These are phyloP conservation scores for Diplogasteroides magnus DNA, from an alignment of 1,140 invertebrate species.

Conservation along the genomic window DNA sequence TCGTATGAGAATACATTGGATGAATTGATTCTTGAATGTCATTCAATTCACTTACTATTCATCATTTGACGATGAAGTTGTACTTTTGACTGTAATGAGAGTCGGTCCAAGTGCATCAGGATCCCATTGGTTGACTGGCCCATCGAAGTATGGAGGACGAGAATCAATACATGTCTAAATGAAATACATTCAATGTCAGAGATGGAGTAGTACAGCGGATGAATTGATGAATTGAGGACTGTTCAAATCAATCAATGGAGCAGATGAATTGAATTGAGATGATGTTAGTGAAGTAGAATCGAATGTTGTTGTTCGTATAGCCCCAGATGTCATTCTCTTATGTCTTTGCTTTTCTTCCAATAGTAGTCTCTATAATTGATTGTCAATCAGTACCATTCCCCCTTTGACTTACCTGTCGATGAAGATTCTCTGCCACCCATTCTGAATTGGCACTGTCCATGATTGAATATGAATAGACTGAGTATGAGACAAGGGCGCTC, in stretches of 20 bases:
- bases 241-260: not conserved
- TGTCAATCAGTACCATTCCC: not conserved
- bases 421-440: slow-evolving; percentile 40
- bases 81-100: too few species aligned
- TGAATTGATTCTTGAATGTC: too few species aligned
- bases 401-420: slow-evolving; percentile 37
- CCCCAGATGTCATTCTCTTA: slow-evolving; percentile 26
- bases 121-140: too few species aligned
- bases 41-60: too few species aligned
- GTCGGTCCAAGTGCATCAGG: too few species aligned
- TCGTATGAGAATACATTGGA: too few species aligned
- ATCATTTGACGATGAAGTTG: too few species aligned
- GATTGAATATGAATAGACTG: not conserved
- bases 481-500: too few species aligned
- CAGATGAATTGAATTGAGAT: not conserved
- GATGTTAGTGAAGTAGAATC: not conserved
- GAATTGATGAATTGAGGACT: slow-evolving; percentile 7
- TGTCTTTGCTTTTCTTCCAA: slow-evolving; percentile 38
- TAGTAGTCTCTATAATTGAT: slow-evolving; percentile 34
- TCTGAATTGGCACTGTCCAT: slow-evolving; percentile 15
- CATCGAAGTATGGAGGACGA: too few species aligned
- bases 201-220: slow-evolving; percentile 5
- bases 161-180: too few species aligned
- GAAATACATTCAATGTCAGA: too few species aligned
- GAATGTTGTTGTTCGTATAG: slow-evolving; percentile 15